Evolutionary conservation across 2,888 invertebrate species (phyloP), one percentile per base, ranked within the genome.

Genomic region (Tipula confusa): DNA sequence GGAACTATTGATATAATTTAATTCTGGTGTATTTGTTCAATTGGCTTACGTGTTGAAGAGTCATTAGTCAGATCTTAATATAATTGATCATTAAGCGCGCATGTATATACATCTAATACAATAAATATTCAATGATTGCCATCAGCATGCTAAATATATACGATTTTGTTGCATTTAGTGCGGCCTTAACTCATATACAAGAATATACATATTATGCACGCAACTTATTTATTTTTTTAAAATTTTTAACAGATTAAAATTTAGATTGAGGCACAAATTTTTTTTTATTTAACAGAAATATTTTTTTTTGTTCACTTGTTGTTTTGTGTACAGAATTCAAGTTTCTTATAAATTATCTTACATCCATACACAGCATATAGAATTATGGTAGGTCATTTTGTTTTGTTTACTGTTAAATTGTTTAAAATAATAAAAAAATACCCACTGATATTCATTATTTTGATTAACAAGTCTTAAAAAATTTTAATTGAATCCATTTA

Each of bases 91-190:
- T 64, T 64, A 64, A 64, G 24, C 15, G 15, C 64, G 64, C 64
- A 64, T 64, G 64, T 24, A n/a, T n/a, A n/a, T n/a, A 64, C 64
- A 64, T 64, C 64, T 64, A 64, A 64, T 24, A 64, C 64, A 24
- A 64, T 64, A 64, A 64, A 64, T 64, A 64, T 64, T 64, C 64
- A 64, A 24, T 64, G 64, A 64, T 64, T 64, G 64, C 64, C 64
- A 64, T 64, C 64, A 64, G 64, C 64, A 2, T 9, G 9, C 7
- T 64, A 64, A 64, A 6, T 43, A 24, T 64, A 64, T 64, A 64
- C 64, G 64, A 64, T 64, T 64, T 64, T 64, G 9, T 64, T 64
- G 64, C 64, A 64, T 64, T 64, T 64, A 64, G 64, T 64, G 4
- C 64, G 18, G n/a, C 9, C 24, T 7, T 64, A 64, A 64, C 7